Evolutionary conservation across 1,140 invertebrate genomes (phyloP).

Genomic region (Lepidurus arcticus): DNA sequence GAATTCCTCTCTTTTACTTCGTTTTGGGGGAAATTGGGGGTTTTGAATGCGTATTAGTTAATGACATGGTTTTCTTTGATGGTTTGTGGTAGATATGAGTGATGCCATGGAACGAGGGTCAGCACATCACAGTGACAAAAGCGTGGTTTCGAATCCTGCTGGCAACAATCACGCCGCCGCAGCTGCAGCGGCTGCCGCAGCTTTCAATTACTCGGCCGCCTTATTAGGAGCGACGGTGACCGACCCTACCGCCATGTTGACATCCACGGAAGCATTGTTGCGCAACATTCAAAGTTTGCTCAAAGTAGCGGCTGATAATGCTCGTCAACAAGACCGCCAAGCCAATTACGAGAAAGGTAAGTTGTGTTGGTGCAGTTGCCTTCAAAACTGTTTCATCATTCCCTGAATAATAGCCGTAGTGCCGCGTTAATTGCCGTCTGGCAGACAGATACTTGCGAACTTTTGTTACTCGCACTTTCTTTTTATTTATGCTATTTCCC

Average conservation of each 20-base stretch:
- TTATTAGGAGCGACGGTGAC: conserved; percentile 43
- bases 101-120: conserved; percentile 46
- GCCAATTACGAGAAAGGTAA: conserved; percentile 94
- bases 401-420: neutral
- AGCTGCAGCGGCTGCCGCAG: conserved; percentile 55
- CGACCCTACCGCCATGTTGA: conserved; percentile 53
- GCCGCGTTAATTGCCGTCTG: neutral
- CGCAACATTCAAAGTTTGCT: conserved; percentile 91
- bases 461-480: neutral
- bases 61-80: conserved; percentile 6
- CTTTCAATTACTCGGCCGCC: conserved; percentile 64
- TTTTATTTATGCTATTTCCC: neutral
- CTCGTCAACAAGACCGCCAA: conserved; percentile 87
- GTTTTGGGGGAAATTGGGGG: neutral
- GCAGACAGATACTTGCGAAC: neutral
- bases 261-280: conserved; percentile 83
- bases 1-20: too few species aligned
- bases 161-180: conserved; percentile 52
- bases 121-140: conserved; percentile 31
- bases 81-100: conserved; percentile 53
- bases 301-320: conserved; percentile 91
- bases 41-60: neutral
- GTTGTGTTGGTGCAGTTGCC: conserved; percentile 32
- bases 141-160: conserved; percentile 36
- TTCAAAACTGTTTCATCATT: neutral